Evolutionary conservation across 2,888 invertebrate species (phyloP), one percentile per base, ranked within the genome.

Genomic region (Odiellus spinosus): DNA sequence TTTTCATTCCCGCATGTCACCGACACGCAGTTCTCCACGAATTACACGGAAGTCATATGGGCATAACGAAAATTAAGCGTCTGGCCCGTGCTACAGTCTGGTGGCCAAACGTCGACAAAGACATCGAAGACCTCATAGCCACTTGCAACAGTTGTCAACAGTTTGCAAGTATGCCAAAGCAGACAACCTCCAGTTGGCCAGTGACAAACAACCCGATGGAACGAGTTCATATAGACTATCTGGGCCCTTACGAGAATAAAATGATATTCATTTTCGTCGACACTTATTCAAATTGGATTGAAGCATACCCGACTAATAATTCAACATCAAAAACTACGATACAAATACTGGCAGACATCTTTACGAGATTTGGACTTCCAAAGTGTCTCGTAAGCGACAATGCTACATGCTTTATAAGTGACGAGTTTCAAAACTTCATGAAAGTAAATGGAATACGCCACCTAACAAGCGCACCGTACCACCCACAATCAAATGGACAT

Each of bases 151-250:
- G 15, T 2, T 61, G 60, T 44, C 46, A 42, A 34, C 40, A 18
- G 14, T 17, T 39, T 17, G 47, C 47, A 14, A 15, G 43, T 6
- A 32, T 17, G 26, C 47, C 47, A 38, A 18, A 40, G 1, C 14
- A 26, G 3, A 17, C 12, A n/a, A n/a, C 34, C 42, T 33, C 41
- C 4, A 18, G 38, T 32, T 47, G 43, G 42, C 47, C 42, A 21
- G 20, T 36, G 12, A 32, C 63, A 19, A 52, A 47, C 5, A 49
- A 55, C 44, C 59, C 60, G 11, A 64, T 63, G 62, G 56, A 63
- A 46, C 55, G 67, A 15, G 51, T 68, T 3, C 67, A 69, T 55
- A 56, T 65, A 14, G 68, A 69, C 54, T 67, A 64, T 57, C 64
- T 66, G 12, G 67, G 66, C 10, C 65, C 63, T 21, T 50, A 63